Evolutionary conservation across 2,888 invertebrate genomes (phyloP), one percentile per base, ranked within the genome.

Genomic region (Achlya flavicornis): DNA sequence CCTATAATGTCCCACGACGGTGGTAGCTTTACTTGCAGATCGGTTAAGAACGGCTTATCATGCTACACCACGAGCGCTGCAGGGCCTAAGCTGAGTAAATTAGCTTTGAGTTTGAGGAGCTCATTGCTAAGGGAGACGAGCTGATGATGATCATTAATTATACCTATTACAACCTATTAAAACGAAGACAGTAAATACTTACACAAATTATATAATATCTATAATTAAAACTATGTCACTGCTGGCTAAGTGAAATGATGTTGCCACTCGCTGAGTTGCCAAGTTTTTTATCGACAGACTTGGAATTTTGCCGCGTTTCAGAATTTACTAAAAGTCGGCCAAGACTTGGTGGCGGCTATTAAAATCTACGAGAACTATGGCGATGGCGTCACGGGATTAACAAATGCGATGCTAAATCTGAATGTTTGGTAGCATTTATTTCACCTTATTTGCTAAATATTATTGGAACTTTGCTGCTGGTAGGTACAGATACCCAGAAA

Each of bases 301-400:
- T 26, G 60, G 62, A 19, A 53, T 53, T 53, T 10, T 53, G 53
- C 53, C 53, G 53, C 53, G 53, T 19, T 53, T 53, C 19, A 53
- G 32, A 5, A 3, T 64, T 16, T 16, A 66, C 10, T 65, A 67
- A 0, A 35, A 65, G 33, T 61, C 64, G 3, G 14, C 46, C 10
- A n/a, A 64, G 11, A 65, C 64, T 11, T 53, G 65, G 7, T 57
- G 57, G 0, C 12, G 71, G 16, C n/a, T 46, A 46, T 46, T n/a
- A 11, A 41, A 38, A 43, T 43, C 3, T n/a, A 46, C n/a, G 7
- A 46, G 46, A 46, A 46, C n/a, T 46, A n/a, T 46, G 0, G n/a
- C 2, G 14, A 46, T 46, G 46, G n/a, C 46, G 46, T 46, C 46
- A 46, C 7, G 46, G 46, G n/a, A 46, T n/a, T n/a, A 6, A n/a